These are phyloP conservation scores for Lycorma delicatula DNA, from an alignment of 1,140 invertebrate species.

Conservation along the genomic window DNA sequence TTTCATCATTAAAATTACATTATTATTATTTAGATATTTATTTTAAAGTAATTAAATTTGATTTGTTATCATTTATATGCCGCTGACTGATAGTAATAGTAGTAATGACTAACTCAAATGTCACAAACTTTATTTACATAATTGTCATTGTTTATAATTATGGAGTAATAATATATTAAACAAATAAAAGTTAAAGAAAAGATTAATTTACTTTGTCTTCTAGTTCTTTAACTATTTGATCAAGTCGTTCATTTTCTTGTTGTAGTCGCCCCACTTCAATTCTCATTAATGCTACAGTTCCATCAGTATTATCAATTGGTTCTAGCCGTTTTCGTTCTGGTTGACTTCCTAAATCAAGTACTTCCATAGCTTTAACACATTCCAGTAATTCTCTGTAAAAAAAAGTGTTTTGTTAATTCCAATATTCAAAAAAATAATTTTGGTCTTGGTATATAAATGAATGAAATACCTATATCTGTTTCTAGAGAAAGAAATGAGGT, in stretches of 20 bases:
- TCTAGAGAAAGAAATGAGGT: neutral
- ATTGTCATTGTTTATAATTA: neutral
- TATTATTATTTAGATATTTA: no score
- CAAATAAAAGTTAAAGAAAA: neutral
- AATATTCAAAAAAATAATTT: neutral
- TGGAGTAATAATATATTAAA: neutral
- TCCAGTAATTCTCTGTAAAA: slow-evolving; percentile 26
- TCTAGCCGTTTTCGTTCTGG: slow-evolving; percentile 13
- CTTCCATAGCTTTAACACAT: slow-evolving; percentile 22
- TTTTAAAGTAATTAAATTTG: no score
- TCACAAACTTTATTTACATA: no score
- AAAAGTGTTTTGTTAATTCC: no score
- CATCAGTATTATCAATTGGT: slow-evolving; percentile 18
- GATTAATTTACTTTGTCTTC: slow-evolving; percentile 10
- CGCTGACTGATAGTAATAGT: no score
- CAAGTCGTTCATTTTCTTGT: slow-evolving; percentile 40
- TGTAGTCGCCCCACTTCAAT: slow-evolving; percentile 42
- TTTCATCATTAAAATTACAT: no score
- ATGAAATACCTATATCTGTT: neutral
- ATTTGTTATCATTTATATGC: no score
- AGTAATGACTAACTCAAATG: no score
- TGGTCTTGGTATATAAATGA: neutral
- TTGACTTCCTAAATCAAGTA: slow-evolving; percentile 10
- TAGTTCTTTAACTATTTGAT: slow-evolving; percentile 7
- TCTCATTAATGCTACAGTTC: slow-evolving; percentile 32